Evolutionary conservation across 92 coral and sea anemone genomes (phyloP).

Genomic region (Diadumene lineata): DNA sequence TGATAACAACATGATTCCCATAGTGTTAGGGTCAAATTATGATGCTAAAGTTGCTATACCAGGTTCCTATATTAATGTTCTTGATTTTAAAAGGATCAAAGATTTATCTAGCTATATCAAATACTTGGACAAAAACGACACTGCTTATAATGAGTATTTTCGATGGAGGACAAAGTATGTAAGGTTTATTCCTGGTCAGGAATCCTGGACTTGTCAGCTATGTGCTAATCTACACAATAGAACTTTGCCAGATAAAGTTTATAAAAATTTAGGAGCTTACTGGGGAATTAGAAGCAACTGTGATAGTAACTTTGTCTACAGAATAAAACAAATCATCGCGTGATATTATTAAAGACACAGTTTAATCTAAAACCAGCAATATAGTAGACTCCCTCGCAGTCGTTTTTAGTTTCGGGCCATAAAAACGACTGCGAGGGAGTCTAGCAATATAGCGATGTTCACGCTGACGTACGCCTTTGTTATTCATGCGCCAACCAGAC

Average conservation of each 20-base stretch:
- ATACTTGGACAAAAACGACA: constrained; percentile 47
- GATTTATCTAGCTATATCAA: constrained; percentile 43
- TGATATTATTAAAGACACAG: too few relatives aligned
- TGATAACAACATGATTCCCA: constrained; percentile 27
- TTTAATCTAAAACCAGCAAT: too few relatives aligned
- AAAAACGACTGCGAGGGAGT: too few relatives aligned
- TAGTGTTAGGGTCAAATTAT: constrained; percentile 47
- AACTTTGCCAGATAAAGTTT: constrained; percentile 1
- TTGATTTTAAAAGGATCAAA: constrained; percentile 33
- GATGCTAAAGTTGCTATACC: constrained; percentile 38
- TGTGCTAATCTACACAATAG: constrained; percentile 8
- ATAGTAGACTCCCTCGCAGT: too few relatives aligned
- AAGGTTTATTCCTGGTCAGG: background rate
- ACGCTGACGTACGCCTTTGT: too few relatives aligned
- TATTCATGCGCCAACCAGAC: too few relatives aligned
- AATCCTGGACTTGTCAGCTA: constrained; percentile 1
- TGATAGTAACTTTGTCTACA: background rate
- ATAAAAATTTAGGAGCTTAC: constrained; percentile 5
- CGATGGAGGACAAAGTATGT: constrained; percentile 34
- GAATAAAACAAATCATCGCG: too few relatives aligned
- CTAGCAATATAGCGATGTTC: too few relatives aligned
- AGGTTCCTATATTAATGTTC: constrained; percentile 40
- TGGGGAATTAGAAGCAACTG: constrained; percentile 10
- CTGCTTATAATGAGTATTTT: constrained; percentile 59
- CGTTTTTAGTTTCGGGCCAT: too few relatives aligned